A percentile compares a stretch with the other conserved stretches of the same genome.
Evolutionary conservation across 2,797 vertebrate species (phyloP).

Genomic region (Helostoma temminkii): DNA sequence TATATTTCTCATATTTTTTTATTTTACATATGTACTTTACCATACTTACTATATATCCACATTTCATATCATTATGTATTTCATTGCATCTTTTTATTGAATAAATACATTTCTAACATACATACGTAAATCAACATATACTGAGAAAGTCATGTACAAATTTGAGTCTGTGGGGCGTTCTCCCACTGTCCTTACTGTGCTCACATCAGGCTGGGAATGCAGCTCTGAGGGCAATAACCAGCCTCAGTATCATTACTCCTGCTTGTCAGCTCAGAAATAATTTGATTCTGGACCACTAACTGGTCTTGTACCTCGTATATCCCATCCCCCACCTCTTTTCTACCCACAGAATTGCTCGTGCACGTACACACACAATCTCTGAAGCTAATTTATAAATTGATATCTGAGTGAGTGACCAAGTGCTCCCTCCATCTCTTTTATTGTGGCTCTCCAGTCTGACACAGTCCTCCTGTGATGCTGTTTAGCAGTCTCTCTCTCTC

Average conservation of each 20-base stretch:
- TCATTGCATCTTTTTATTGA: no score
- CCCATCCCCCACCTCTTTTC: conserved; percentile 25
- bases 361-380: not conserved
- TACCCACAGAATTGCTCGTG: conserved; percentile 4
- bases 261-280: conserved; percentile 62
- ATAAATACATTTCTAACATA: not conserved
- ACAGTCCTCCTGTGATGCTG: not conserved
- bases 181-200: not conserved
- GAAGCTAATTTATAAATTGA: conserved; percentile 72
- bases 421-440: conserved; percentile 60
- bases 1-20: no score
- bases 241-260: conserved; percentile 46
- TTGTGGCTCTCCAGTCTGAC: conserved; percentile 38
- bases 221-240: conserved; percentile 12
- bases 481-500: conserved; percentile 23
- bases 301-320: conserved; percentile 26
- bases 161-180: conserved; percentile 5
- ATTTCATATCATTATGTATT: not conserved
- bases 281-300: conserved; percentile 72
- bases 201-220: conserved; percentile 11
- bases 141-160: not conserved
- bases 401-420: conserved; percentile 64
- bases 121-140: not conserved
- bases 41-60: no score
- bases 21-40: no score